Conservation (phyloP, 2,888 invertebrate species). For the Amaurobius ferox region DNA sequence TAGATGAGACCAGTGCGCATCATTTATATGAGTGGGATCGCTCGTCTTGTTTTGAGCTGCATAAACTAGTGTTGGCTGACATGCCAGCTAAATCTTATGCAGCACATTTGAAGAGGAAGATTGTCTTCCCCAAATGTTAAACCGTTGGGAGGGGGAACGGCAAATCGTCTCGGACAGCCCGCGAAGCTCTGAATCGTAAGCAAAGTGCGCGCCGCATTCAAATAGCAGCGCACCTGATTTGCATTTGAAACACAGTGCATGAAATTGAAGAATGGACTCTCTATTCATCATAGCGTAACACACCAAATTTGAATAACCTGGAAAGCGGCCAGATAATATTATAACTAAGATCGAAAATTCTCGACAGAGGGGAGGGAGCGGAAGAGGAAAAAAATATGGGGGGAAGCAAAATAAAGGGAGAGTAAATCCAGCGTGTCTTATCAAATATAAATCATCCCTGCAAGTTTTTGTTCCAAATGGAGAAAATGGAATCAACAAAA, state of each 20-base stretch:
- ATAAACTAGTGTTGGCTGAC: slow-evolving; percentile 48
- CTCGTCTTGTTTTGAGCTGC: slow-evolving; percentile 37
- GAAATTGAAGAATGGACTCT: slow-evolving; percentile 70
- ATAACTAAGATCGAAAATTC: slow-evolving; percentile 72
- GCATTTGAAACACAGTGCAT: slow-evolving; percentile 70
- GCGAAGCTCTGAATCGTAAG: slow-evolving; percentile 59
- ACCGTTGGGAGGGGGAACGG: slow-evolving; percentile 30
- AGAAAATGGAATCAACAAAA: slow-evolving; percentile 70
- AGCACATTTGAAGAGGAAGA: slow-evolving; percentile 59
- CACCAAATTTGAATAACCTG: slow-evolving; percentile 72
- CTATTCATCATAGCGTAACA: slow-evolving; percentile 69
- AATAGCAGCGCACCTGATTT: slow-evolving; percentile 69
- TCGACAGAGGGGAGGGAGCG: slow-evolving; percentile 20
- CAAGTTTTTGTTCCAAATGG: slow-evolving; percentile 72
- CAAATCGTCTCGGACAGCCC: slow-evolving; percentile 53
- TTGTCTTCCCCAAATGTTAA: slow-evolving; percentile 63
- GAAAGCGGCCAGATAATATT: slow-evolving; percentile 71
- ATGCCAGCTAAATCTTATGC: slow-evolving; percentile 42
- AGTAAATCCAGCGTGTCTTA: slow-evolving; percentile 71
- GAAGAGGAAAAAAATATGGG: slow-evolving; percentile 11
- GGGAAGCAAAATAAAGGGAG: slow-evolving; percentile 43
- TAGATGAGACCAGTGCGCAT: not conserved
- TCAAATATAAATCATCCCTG: slow-evolving; percentile 73
- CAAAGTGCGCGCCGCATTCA: slow-evolving; percentile 68
- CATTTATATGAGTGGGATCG: slow-evolving; percentile 7